Base-by-base conservation (phyloP, 2,113 vertebrate species). In the Mus pahari region DNA sequence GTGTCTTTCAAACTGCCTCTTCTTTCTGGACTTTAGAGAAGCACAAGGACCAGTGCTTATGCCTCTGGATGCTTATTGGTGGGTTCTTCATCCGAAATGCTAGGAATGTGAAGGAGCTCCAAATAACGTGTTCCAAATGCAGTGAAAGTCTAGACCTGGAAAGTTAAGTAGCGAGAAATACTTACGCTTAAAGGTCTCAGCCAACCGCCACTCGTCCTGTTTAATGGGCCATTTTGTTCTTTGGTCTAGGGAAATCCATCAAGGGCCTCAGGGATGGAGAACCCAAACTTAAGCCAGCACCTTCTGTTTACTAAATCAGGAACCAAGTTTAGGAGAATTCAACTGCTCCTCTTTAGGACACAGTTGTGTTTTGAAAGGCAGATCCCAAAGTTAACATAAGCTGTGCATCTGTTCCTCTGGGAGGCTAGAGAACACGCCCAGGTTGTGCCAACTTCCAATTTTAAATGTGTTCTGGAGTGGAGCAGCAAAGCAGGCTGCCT, bases 231-330 rank as follows among this genome's bases (percentile, higher is more conserved):
- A 79, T 95, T 95, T 50, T 88, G 8, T 90, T 95, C 62, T 92
- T 88, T 66, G 87, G 78, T 89, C 75, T 89, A 64, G 83, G 42
- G 92, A 97, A 98, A 95, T 68, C 68, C 53, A 77, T 88, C 87
- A 96, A 95, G 39, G 93, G 90, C 88, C 96, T 96, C 92, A 96
- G 97, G 97, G 87, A 97, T 96, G 53, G 79, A 96, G 73, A 93
- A n/a, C 48, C 73, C 62, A 94, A 96, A 94, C 81, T 77, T 95
- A 96, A 97, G 93, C 55, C 62, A 92, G 93, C 58, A 70, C 39
- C 28, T 96, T 94, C 73, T 92, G 92, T 91, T 97, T 96, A 97
- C 96, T 96, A 97, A 97, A 94, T 95, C 94, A 94, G 97, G 89
- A 98, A 92, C 93, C 90, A 90, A 97, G 79, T 91, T 24, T 14